phyloP scores from a whole-genome alignment of 2,888 invertebrate species.

The Sussaba pulchella region DNA sequence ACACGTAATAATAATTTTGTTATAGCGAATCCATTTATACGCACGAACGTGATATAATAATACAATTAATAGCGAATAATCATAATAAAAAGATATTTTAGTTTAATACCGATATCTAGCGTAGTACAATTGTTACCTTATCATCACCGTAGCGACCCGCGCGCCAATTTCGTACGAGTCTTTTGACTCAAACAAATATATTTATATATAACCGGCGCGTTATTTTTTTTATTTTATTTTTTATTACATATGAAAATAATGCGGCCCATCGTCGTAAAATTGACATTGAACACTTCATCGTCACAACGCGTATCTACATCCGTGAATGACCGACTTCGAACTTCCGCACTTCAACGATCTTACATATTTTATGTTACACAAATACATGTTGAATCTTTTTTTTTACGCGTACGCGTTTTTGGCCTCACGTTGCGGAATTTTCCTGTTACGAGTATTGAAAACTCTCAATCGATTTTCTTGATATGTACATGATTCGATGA shows the following conservation, averaged over 20 bases:
- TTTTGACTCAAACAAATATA: neutral
- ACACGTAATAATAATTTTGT: conserved; percentile 64
- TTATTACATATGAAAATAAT: neutral
- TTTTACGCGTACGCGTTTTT: neutral
- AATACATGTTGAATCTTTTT: neutral
- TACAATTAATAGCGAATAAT: conserved; percentile 68
- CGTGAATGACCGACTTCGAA: neutral
- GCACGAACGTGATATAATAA: conserved; percentile 76
- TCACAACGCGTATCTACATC: neutral
- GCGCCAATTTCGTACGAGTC: neutral
- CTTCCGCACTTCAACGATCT: neutral
- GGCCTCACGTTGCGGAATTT: neutral
- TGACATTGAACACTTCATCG: no score
- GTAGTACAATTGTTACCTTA: conserved; percentile 26
- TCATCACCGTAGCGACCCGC: neutral
- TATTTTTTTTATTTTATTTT: neutral
- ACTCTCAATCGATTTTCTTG: conserved; percentile 18
- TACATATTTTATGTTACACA: conserved; percentile 43
- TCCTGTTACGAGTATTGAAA: conserved; percentile 8
- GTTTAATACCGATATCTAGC: conserved; percentile 54
- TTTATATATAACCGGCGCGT: no score
- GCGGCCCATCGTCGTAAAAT: neutral
- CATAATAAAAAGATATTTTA: conserved; percentile 57
- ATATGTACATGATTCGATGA: conserved; percentile 40
- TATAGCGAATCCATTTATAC: conserved; percentile 75